phyloP scores from a whole-genome alignment of 2,888 invertebrate genomes.

The Galeopsomyia nigrocyanea region DNA sequence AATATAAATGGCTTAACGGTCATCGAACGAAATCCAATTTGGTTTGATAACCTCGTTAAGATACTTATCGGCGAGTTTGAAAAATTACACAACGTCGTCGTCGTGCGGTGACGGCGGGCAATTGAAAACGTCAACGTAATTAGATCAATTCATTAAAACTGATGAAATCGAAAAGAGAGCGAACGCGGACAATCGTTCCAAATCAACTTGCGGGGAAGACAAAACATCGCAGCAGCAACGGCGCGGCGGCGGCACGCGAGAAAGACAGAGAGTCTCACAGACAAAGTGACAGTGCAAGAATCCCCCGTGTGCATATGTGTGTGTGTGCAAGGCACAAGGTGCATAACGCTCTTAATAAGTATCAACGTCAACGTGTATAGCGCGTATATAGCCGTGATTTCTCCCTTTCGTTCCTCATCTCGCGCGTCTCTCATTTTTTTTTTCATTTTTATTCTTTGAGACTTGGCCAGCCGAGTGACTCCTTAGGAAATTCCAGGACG shows the following conservation, averaged over 20 bases:
- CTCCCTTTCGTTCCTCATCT: not conserved
- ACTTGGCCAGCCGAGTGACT: not conserved
- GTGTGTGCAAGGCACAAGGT: conserved; percentile 12
- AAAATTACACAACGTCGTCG: not conserved
- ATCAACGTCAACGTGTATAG: conserved; percentile 30
- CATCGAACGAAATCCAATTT: not conserved
- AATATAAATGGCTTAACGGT: conserved; percentile 6
- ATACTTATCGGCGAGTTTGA: not conserved
- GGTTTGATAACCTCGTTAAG: not conserved
- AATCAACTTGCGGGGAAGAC: too few relatives aligned
- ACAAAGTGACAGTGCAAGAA: conserved; percentile 32
- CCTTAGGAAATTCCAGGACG: conserved; percentile 31
- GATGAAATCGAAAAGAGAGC: conserved; percentile 7
- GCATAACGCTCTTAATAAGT: conserved; percentile 37
- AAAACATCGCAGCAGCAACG: not conserved
- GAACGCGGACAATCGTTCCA: too few relatives aligned
- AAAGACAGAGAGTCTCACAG: conserved; percentile 39
- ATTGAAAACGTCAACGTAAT: too few relatives aligned
- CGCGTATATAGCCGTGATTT: not conserved
- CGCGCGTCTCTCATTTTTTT: not conserved
- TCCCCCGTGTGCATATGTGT: not conserved
- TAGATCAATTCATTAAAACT: conserved; percentile 1
- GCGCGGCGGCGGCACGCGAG: not conserved
- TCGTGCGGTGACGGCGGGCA: not conserved
- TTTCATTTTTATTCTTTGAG: not conserved